phyloP scores from a whole-genome alignment of 1,140 invertebrate genomes.

The Oppia nitens region DNA sequence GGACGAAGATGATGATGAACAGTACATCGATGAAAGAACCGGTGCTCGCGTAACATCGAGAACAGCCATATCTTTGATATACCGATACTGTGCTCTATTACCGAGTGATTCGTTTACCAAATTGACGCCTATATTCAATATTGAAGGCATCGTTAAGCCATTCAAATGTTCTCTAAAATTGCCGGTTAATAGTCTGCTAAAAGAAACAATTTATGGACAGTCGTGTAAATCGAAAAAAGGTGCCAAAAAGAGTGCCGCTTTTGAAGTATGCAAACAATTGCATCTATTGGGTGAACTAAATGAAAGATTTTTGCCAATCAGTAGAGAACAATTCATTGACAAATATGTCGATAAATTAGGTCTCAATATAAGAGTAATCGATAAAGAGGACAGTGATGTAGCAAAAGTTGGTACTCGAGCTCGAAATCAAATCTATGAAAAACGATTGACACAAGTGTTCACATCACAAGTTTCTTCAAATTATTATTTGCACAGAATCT shows the following conservation, averaged over 20 bases:
- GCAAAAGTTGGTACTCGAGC: not conserved
- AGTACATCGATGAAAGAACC: not conserved
- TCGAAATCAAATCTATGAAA: not conserved
- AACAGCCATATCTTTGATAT: constrained; percentile 58
- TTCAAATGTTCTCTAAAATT: constrained; percentile 20
- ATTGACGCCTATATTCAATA: constrained; percentile 65
- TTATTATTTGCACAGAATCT: not conserved
- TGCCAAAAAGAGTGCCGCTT: constrained; percentile 63
- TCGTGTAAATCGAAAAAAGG: constrained; percentile 43
- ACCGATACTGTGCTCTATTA: constrained; percentile 94
- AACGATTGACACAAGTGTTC: not conserved
- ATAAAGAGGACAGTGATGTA: not conserved
- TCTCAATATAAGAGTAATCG: not conserved
- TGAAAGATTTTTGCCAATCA: constrained; percentile 67
- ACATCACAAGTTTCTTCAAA: not conserved
- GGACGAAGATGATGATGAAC: not conserved
- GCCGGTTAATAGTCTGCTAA: constrained; percentile 33
- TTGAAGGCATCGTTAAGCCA: constrained; percentile 31
- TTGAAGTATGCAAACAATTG: constrained; percentile 62
- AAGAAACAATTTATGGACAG: constrained; percentile 32
- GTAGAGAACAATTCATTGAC: constrained; percentile 45
- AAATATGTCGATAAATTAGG: constrained; percentile 1
- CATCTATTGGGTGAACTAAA: constrained; percentile 65
- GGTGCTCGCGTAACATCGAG: not conserved
- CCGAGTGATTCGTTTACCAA: constrained; percentile 96